Evolutionary conservation across 2,888 invertebrate genomes (phyloP), one percentile per base, ranked within the genome.

Genomic region (Chrysolina oricalcia): DNA sequence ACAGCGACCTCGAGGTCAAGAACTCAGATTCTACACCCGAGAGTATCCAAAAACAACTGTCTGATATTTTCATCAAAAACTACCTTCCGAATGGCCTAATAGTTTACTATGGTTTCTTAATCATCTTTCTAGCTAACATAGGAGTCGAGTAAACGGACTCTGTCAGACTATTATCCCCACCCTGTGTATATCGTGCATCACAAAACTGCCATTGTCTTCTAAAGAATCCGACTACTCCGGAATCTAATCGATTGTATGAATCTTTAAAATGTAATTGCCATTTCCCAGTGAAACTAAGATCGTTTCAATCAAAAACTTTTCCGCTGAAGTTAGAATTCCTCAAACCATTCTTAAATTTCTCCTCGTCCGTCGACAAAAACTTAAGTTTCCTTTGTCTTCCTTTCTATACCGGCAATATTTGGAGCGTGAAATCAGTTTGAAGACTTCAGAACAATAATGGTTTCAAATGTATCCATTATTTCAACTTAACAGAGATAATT

Each of bases 401-500:
- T 48, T 48, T 48, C 17, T 48, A 10, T 17, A 17, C n/a, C 9
- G 17, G 17, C 9, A 48, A 48, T 48, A 48, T 48, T 48, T 10
- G 17, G 48, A 48, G 48, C 48, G 46, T 48, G 3, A 48, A 48
- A 17, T 9, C 17, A 48, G 17, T 48, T 48, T 48, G 17, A 48
- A 17, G 48, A 48, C 48, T 48, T 6, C n/a, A 17, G 17, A 48
- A 17, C 17, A 48, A 48, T 48, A 10, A 48, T 19, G 48, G 48
- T 48, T 48, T 48, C 48, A 8, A 48, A 48, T 17, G 10, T 48
- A 48, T 48, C 48, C 48, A 48, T 48, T 48, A 48, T 48, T 48
- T 48, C 17, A 48, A 48, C 48, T 48, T 48, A 35, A 17, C 2
- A 8, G 48, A 48, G 17, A 48, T 48, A 48, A 48, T 48, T 48